A percentile compares a stretch with the other conserved stretches of the same genome.
These are phyloP conservation scores for Rhabdophis nuchalis DNA, from an alignment of 2,797 vertebrate genomes.

Conservation along the genomic window DNA sequence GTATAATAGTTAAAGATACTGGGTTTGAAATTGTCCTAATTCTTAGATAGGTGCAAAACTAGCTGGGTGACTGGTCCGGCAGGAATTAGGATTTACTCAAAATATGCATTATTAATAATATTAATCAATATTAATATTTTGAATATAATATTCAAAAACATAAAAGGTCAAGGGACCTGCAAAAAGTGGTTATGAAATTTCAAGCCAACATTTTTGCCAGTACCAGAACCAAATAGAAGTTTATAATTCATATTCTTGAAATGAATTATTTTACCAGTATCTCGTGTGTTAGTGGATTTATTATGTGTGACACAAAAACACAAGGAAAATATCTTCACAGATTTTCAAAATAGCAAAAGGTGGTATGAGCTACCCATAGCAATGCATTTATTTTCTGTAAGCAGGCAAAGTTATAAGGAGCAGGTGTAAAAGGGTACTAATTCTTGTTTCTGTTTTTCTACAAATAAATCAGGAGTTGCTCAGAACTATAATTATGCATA, in stretches of 20 bases:
- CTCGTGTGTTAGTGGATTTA: background rate
- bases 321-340: background rate
- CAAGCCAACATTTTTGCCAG: background rate
- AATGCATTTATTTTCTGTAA: background rate
- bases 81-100: background rate
- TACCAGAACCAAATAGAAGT: background rate
- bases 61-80: background rate
- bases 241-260: background rate
- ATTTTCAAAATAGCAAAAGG: background rate
- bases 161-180: background rate
- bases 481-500: background rate
- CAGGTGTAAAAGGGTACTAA: background rate
- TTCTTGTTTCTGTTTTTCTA: background rate
- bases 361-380: background rate
- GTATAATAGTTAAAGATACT: background rate
- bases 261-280: background rate
- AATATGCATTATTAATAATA: background rate
- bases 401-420: background rate
- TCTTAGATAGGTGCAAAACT: background rate
- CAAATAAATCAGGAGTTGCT: background rate
- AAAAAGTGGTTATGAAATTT: background rate
- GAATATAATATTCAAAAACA: background rate
- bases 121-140: no score
- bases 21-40: background rate
- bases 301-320: background rate